A percentile compares a stretch with the other conserved stretches of the same genome.
phyloP scores from a whole-genome alignment of 2,797 vertebrate genomes.

The Acrocephalus scirpaceus region DNA sequence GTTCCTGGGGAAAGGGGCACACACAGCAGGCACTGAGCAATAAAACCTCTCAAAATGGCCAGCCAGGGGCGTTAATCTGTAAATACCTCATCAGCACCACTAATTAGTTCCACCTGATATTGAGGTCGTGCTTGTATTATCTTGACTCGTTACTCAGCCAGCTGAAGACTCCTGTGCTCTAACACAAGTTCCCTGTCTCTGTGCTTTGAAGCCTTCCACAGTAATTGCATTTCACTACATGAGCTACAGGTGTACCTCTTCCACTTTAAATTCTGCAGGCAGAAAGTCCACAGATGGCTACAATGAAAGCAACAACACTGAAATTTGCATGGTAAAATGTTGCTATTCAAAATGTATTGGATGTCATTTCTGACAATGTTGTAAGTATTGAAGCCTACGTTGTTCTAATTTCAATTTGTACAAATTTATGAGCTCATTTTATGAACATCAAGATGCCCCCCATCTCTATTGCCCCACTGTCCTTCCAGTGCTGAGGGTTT shows the following conservation, averaged over 20 bases:
- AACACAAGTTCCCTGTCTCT: not conserved
- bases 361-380: not conserved
- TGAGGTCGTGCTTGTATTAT: rapidly evolving
- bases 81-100: not conserved
- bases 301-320: no score
- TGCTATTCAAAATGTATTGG: not conserved
- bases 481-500: not conserved
- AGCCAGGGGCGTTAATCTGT: not conserved
- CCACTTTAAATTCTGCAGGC: not conserved
- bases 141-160: not conserved
- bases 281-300: not conserved
- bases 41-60: not conserved
- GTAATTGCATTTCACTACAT: not conserved
- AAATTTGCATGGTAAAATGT: not conserved
- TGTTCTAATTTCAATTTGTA: not conserved
- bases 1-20: conserved; percentile 80
- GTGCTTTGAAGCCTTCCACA: not conserved
- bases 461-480: not conserved
- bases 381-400: not conserved
- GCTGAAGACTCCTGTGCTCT: not conserved
- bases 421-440: not conserved
- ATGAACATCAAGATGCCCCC: not conserved
- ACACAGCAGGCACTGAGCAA: not conserved
- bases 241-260: not conserved
- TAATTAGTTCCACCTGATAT: not conserved